phyloP scores from a whole-genome alignment of 2,888 invertebrate genomes.

The Congeria kusceri region DNA sequence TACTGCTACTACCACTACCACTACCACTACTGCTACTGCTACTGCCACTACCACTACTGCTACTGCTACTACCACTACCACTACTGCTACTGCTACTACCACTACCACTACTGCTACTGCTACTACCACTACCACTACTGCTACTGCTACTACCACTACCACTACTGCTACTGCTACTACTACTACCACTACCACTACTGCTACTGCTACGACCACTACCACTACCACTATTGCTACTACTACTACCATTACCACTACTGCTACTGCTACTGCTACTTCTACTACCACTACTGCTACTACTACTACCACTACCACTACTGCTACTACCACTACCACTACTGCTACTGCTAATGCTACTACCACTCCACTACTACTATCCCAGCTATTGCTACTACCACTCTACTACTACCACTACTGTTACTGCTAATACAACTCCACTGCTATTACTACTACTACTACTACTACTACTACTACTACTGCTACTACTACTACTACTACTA shows the following conservation, averaged over 20 bases:
- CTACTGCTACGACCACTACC: too few relatives aligned
- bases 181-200: conserved; percentile 14
- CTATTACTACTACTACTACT: conserved; percentile 18
- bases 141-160: conserved; percentile 24
- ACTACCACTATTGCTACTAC: too few relatives aligned
- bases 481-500: conserved; percentile 51
- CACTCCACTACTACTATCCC: too few relatives aligned
- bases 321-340: too few relatives aligned
- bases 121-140: conserved; percentile 37
- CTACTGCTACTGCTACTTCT: too few relatives aligned
- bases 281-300: too few relatives aligned
- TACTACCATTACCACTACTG: too few relatives aligned
- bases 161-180: conserved; percentile 23
- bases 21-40: conserved; percentile 43
- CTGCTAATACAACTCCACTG: conserved; percentile 11
- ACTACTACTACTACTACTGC: conserved; percentile 50
- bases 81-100: conserved; percentile 43
- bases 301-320: too few relatives aligned
- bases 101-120: conserved; percentile 39
- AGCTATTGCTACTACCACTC: too few relatives aligned
- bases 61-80: conserved; percentile 47
- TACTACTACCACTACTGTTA: conserved; percentile 3
- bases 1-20: conserved; percentile 46
- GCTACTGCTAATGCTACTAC: too few relatives aligned
- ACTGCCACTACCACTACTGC: conserved; percentile 44